phyloP scores from a whole-genome alignment of 2,113 vertebrate genomes.

The Lagenorhynchus albirostris region DNA sequence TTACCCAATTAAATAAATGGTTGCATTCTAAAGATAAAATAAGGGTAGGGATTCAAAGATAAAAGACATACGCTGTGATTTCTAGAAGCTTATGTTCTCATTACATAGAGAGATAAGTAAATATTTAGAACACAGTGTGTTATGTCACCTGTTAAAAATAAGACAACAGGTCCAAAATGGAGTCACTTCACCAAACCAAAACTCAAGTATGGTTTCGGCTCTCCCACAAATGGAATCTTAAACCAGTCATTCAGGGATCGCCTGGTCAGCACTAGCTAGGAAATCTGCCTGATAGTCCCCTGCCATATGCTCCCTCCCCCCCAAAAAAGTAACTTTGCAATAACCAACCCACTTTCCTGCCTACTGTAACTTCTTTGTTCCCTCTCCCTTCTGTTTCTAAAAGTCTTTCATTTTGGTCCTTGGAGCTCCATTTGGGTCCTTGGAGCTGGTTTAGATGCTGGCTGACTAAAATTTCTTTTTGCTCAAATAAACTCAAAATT shows the following conservation, averaged over 20 bases:
- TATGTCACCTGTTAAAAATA: background rate
- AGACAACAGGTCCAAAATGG: background rate
- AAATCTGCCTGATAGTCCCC: background rate
- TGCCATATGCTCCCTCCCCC: background rate
- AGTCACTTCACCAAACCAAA: background rate
- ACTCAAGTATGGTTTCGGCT: background rate
- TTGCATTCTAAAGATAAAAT: conserved; percentile 30
- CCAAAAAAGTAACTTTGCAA: background rate
- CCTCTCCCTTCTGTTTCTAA: background rate
- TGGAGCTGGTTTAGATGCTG: background rate
- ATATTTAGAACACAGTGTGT: background rate
- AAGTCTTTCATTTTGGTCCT: background rate
- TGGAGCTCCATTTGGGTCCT: background rate
- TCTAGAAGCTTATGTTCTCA: conserved; percentile 4
- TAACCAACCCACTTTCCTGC: background rate
- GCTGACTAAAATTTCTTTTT: background rate
- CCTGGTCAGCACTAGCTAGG: background rate
- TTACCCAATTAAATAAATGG: conserved; percentile 21
- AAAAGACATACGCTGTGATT: background rate
- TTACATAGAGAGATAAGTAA: background rate
- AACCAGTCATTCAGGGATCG: background rate
- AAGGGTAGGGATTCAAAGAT: background rate
- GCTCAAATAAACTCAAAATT: background rate
- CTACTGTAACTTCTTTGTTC: background rate
- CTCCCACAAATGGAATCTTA: background rate